Conservation (phyloP, 2,888 invertebrate genomes). For the Pristionchus maxplancki region DNA sequence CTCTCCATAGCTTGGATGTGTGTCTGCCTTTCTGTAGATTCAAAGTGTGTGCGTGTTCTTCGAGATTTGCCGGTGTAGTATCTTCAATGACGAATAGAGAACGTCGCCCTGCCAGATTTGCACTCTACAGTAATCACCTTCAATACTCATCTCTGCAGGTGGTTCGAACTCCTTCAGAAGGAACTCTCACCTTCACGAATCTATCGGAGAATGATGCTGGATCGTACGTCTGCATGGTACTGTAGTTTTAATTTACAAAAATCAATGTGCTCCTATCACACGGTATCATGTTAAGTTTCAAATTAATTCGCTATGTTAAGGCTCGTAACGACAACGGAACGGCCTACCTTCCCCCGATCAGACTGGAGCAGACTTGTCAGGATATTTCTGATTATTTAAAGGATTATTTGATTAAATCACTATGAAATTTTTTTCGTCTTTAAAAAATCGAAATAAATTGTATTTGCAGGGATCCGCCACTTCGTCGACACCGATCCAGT, state of each 20-base stretch:
- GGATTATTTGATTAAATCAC: too few species aligned
- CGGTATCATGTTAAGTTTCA: too few species aligned
- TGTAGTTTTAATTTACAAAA: slow-evolving; percentile 77
- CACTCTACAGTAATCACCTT: background rate
- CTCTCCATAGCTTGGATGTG: slow-evolving; percentile 10
- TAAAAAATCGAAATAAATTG: background rate
- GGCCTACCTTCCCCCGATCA: slow-evolving; percentile 73
- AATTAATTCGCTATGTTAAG: slow-evolving; percentile 79
- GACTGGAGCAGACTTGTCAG: slow-evolving; percentile 74
- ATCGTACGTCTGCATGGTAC: slow-evolving; percentile 83
- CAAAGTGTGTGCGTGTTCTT: slow-evolving; percentile 29
- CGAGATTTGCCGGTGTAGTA: slow-evolving; percentile 28
- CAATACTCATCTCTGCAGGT: slow-evolving; percentile 25
- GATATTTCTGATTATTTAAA: slow-evolving; percentile 33
- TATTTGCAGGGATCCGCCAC: slow-evolving; percentile 71
- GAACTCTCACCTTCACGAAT: slow-evolving; percentile 68
- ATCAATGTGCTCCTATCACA: too few species aligned
- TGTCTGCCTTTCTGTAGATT: slow-evolving; percentile 39
- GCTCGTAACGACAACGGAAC: slow-evolving; percentile 94
- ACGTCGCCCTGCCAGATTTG: background rate
- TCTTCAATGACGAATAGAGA: background rate
- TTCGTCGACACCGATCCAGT: slow-evolving; percentile 68
- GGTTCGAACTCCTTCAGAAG: slow-evolving; percentile 83
- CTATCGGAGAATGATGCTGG: slow-evolving; percentile 72
- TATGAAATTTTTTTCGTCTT: too few species aligned